Conservation (phyloP, 2,888 invertebrate species). For the Ellobium chinense region DNA sequence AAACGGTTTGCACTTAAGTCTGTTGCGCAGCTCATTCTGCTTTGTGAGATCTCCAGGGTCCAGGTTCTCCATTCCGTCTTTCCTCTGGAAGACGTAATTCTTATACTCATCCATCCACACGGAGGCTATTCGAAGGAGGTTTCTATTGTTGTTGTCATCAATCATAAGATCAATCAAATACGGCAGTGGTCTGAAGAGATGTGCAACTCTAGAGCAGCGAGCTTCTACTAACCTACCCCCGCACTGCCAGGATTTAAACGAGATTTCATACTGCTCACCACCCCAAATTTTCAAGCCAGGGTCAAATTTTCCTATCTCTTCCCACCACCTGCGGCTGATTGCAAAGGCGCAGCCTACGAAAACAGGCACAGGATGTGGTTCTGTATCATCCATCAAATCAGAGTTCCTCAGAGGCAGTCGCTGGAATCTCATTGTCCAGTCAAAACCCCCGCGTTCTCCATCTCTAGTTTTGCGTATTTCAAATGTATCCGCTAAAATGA, state of each 20-base stretch:
- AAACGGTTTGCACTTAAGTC: conserved; percentile 18
- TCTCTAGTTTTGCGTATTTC: background rate
- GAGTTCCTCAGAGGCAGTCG: background rate
- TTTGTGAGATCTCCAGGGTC: background rate
- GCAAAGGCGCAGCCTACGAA: conserved; percentile 94
- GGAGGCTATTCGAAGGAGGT: background rate
- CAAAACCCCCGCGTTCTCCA: background rate
- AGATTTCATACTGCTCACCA: conserved; percentile 94
- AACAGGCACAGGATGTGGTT: conserved; percentile 42
- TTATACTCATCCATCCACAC: conserved; percentile 28
- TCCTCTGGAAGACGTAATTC: background rate
- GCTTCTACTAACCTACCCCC: conserved; percentile 54
- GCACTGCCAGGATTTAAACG: conserved; percentile 85
- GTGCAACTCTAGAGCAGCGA: conserved; percentile 57
- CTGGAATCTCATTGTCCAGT: background rate
- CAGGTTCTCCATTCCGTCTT: background rate
- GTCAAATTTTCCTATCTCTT: conserved; percentile 96
- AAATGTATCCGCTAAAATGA: conserved; percentile 6
- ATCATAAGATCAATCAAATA: too few relatives aligned
- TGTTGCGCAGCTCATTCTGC: background rate
- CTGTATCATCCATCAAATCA: background rate
- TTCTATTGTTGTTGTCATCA: background rate
- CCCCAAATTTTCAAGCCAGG: conserved; percentile 97
- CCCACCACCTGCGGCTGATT: conserved; percentile 94
- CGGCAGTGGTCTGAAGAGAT: conserved; percentile 6